phyloP scores from a whole-genome alignment of 2,888 invertebrate species.

The Craniophora ligustri region DNA sequence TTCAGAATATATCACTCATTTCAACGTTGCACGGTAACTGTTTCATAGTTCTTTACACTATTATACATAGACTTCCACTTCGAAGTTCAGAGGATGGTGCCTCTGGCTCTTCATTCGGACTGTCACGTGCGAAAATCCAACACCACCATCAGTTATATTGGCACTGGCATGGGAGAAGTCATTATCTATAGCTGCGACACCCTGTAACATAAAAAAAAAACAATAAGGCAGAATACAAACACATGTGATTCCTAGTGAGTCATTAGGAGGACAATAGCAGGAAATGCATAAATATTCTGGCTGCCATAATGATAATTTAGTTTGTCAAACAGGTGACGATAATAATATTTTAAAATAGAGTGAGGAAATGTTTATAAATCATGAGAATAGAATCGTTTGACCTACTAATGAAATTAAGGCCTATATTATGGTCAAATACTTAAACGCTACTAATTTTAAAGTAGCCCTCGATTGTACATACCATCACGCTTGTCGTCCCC shows the following conservation, averaged over 20 bases:
- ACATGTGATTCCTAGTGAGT: background rate
- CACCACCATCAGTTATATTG: slow-evolving; percentile 81
- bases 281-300: background rate
- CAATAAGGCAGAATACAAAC: background rate
- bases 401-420: too few relatives aligned
- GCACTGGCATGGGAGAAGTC: slow-evolving; percentile 85
- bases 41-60: slow-evolving; percentile 13
- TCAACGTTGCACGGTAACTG: slow-evolving; percentile 10
- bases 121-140: slow-evolving; percentile 76
- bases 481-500: too few relatives aligned
- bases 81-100: slow-evolving; percentile 83
- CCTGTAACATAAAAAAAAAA: slow-evolving; percentile 67
- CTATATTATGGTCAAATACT: too few relatives aligned
- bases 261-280: background rate
- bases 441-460: too few relatives aligned
- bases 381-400: too few relatives aligned
- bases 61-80: slow-evolving; percentile 83
- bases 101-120: slow-evolving; percentile 85
- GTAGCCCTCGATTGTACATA: too few relatives aligned
- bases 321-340: background rate
- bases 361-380: too few relatives aligned
- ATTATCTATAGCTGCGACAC: slow-evolving; percentile 81
- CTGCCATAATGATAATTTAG: background rate
- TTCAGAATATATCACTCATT: background rate
- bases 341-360: too few relatives aligned